These are phyloP conservation scores for Henicopernis longicauda DNA, from an alignment of 2,113 vertebrate genomes.

Conservation along the genomic window DNA sequence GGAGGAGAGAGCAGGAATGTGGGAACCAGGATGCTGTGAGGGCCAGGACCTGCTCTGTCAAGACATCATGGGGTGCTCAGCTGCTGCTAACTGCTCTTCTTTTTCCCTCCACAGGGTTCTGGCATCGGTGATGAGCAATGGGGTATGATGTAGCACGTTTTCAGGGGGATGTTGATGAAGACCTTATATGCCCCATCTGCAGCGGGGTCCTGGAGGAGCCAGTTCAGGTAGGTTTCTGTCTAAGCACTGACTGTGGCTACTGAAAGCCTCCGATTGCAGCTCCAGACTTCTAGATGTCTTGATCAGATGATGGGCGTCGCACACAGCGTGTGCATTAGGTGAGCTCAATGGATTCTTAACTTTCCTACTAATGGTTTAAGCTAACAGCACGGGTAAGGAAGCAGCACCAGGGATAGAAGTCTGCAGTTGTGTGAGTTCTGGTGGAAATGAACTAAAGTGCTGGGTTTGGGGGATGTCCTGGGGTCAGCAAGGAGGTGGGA, in stretches of 20 bases:
- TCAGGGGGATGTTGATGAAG: conserved; percentile 97
- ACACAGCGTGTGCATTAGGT: background rate
- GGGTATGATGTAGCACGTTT: conserved; percentile 98
- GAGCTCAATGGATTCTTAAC: background rate
- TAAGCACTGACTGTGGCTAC: background rate
- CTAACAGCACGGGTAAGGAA: background rate
- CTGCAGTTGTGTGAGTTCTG: background rate
- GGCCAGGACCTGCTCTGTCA: background rate
- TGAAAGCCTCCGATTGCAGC: background rate
- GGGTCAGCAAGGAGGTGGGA: background rate
- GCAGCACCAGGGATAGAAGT: background rate
- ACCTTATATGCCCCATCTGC: conserved; percentile 97
- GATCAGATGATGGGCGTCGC: background rate
- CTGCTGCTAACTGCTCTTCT: background rate
- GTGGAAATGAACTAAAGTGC: background rate
- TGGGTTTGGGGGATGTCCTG: background rate
- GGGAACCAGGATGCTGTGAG: background rate
- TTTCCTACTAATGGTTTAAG: no score
- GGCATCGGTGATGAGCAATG: conserved; percentile 92
- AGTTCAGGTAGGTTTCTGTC: conserved; percentile 80
- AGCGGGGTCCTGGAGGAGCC: conserved; percentile 98
- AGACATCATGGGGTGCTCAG: accelerated
- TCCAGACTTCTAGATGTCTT: background rate
- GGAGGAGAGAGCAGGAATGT: background rate
- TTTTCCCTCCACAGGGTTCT: conserved; percentile 66